phyloP scores from a whole-genome alignment of 2,888 invertebrate genomes.

The Drosophila setosimentum region DNA sequence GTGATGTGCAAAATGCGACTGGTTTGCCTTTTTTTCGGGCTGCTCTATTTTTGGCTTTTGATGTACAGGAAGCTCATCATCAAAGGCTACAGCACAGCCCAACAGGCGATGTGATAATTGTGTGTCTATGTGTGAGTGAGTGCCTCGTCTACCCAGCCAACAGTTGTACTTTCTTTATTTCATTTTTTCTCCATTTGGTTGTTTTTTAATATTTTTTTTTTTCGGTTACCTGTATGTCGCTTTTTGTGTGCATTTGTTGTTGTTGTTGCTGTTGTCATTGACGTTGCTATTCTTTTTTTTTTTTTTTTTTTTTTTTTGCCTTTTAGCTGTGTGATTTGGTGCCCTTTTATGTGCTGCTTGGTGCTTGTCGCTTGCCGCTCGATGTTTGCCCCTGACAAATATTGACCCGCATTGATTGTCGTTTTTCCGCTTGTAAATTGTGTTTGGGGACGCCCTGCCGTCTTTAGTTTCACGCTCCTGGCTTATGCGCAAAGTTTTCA shows the following conservation, averaged over 20 bases:
- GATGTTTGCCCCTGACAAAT: slow-evolving; percentile 79
- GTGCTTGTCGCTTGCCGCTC: slow-evolving; percentile 16
- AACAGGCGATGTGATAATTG: slow-evolving; percentile 68
- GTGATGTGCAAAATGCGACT: slow-evolving; percentile 50
- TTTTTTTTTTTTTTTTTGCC: slow-evolving; percentile 57
- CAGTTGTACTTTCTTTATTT: slow-evolving; percentile 6
- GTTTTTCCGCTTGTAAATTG: slow-evolving; percentile 83
- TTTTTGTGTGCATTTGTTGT: slow-evolving; percentile 41
- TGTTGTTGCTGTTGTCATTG: slow-evolving; percentile 25
- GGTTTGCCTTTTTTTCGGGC: slow-evolving; percentile 41
- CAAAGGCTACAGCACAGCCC: slow-evolving; percentile 57
- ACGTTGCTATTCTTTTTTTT: slow-evolving; percentile 42
- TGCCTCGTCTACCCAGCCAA: slow-evolving; percentile 7
- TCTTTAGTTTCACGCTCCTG: slow-evolving; percentile 53
- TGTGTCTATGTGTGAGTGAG: slow-evolving; percentile 43
- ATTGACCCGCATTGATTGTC: slow-evolving; percentile 84
- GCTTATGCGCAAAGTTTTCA: slow-evolving; percentile 65
- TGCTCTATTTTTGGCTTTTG: slow-evolving; percentile 78
- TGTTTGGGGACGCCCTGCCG: slow-evolving; percentile 16
- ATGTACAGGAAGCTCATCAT: slow-evolving; percentile 80
- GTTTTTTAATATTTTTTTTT: slow-evolving; percentile 1
- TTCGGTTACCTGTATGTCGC: slow-evolving; percentile 50
- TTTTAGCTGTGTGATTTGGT: slow-evolving; percentile 68
- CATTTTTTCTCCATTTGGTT: slow-evolving; percentile 6
- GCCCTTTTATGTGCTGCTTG: slow-evolving; percentile 57